Base-by-base conservation (phyloP, 2,888 invertebrate genomes). In the Phalera bucephala region DNA sequence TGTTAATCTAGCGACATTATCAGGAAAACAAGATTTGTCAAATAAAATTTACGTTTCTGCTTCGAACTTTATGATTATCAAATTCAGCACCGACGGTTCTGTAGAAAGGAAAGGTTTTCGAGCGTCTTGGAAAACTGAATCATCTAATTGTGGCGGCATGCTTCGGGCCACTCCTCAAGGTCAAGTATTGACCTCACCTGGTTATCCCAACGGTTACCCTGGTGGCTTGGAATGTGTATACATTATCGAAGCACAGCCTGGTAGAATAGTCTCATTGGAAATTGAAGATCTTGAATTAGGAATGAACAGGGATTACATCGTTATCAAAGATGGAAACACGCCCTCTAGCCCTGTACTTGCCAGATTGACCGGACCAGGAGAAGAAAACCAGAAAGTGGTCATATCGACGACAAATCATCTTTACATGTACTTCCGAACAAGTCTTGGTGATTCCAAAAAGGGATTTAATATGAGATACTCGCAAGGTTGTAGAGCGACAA, bases 21-120 rank as follows among this genome's bases (percentile, higher is more conserved):
- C 98, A 7, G 99, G 99, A 51, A 96, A 95, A 87, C 94, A 95
- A 80, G 97, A 97, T 72, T 86, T 97, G 53, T 93, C 95, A 33
- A 95, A 93, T 54, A 94, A 94, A 74, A 93, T 95, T 10, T 97
- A 95, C 76, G 96, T 97, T 14, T 98, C 98, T 2, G 97, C 97
- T 25, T 98, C 98, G 31, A 99, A 99, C 84, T 97, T 99, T 72
- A 97, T 99, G 97, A 97, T 98, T 47, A 94, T 99, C 46, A 98
- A 98, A 84, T 99, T 99, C 84, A 96, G 96, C 65, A 95, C 98
- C 1, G 99, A 99, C 72, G 95, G 96, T 25, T 95, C 96, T 7
- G 96, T 97, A 13, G 97, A 98, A 86, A 93, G 95, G 41, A 95
- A 97, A 84, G 99, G 99, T 52, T 99, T 99, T 87, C 92, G 95